Base-by-base conservation (phyloP, 2,113 vertebrate genomes). In the Ptychochromis oligacanthus region DNA sequence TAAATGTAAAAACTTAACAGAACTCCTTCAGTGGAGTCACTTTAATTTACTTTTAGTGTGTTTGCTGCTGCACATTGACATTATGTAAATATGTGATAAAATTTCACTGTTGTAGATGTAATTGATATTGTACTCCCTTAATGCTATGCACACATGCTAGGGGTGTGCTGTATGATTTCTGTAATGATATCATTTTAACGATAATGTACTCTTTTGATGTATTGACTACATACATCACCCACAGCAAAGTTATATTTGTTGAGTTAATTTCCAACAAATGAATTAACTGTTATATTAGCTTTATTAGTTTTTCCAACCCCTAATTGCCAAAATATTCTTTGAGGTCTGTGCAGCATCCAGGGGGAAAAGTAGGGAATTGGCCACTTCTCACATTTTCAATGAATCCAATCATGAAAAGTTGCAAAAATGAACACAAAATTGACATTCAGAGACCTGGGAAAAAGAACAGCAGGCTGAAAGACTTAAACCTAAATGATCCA, bases 361-460 rank as follows among this genome's bases (percentile, higher is more conserved):
- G 43, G 40, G 43, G 40, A 2, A 14, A 46, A 46, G 13, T 14
- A 46, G 43, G 43, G 43, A 46, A 13, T 14, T 46, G 1, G 4
- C 43, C 12, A 46, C 13, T 5, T 15, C 4, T 15, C 13, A 5
- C 40, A 43, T 43, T 40, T 40, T 40, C 38, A 40, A 11, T 11
- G 12, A 40, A 40, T 40, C 2, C 10, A 40, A 4, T 62, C 34
- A 14, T 38, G 18, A 62, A 62, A 0, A 14, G 34, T 38, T 62
- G 0, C 11, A 14, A 38, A 62, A 62, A 4, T 0, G 18, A 38
- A 2, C 36, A 40, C n/a, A 64, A 64, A 64, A 64, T 64, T 0
- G 0, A 0, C 12, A 38, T 64, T 64, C 34, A 15, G n/a, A n/a
- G 20, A 22, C 6, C 1, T 0, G 4, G 31, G 28, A 7, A 36